Evolutionary conservation across 2,888 invertebrate genomes (phyloP), one percentile per base, ranked within the genome.

Genomic region (Ochropleura plecta): DNA sequence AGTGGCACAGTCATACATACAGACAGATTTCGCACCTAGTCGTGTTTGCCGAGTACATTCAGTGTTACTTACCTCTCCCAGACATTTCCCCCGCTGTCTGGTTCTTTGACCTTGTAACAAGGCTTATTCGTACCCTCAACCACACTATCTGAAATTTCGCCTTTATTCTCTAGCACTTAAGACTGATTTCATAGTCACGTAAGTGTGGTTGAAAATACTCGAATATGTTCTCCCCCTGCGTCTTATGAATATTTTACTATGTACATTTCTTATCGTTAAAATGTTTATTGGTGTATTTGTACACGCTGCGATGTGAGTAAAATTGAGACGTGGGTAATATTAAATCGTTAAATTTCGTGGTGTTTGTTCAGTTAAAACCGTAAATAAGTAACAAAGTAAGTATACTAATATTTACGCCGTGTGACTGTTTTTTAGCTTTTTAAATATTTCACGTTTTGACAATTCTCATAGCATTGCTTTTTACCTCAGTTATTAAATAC

Each of bases 81-180:
- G 86, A 79, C 79, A 73, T 73, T 87, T 44, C 76, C 87, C 87
- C 85, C 81, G 70, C 85, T 66, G 91, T 90, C 90, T 89, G 88
- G 90, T 90, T 90, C 84, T 82, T 85, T 91, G 91, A 91, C 90
- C 90, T 85, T 86, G 73, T 85, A 87, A 89, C 86, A 85, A 88
- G 80, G 71, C 76, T 80, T 76, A 84, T 14, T 59, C 12, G 20
- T 78, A 76, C 30, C 53, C 16, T 53, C 60, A 18, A 14, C 62
- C 12, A 44, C 44, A 62, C 46, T 44, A 7, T 44, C 12, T n/a
- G 10, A 44, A n/a, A 44, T 44, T 44, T 44, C 16, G n/a, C 12
- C 10, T 46, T 46, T 72, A 77, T 79, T 18, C 20, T 18, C 7
- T 0, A 49, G 62, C 40, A 55, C 0, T 44, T 44, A 76, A 62